Evolutionary conservation across 1,140 invertebrate species (phyloP), one percentile per base, ranked within the genome.

Genomic region (Wiebesia pumilae): DNA sequence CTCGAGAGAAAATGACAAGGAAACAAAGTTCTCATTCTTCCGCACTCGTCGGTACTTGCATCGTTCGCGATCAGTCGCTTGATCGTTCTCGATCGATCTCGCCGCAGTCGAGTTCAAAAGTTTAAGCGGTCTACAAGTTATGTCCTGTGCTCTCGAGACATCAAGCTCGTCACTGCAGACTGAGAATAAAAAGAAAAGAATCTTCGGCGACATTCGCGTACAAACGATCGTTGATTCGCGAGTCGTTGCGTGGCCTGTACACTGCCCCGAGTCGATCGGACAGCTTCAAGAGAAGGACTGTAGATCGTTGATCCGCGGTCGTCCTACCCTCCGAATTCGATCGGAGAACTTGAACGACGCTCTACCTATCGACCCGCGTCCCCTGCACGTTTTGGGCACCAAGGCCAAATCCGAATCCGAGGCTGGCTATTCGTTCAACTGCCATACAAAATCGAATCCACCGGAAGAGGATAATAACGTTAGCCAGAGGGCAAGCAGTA

Each of bases 221-320:
- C 9, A 54, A 54, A 2, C 94, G 85, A 95, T 90, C 94, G 93
- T 88, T 94, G 94, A 65, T 93, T 94, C 67, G 88, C 93, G 69
- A 93, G 93, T n/a, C n/a, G n/a, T n/a, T 71, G 69, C 33, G 19
- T 38, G 35, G 30, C 4, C 19, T 71, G 6, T 24, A 71, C 33
- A 71, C 33, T 71, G 33, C 33, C 69, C 24, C 7, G 19, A 38
- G 16, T 71, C 35, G 69, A 38, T 38, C 16, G 16, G 33, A 38
- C 21, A 38, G 14, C 33, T 38, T 71, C 21, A 38, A 19, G 21
- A 71, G 2, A 16, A 21, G n/a, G n/a, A n/a, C n/a, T n/a, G n/a
- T n/a, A n/a, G n/a, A n/a, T n/a, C n/a, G 16, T 6, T 19, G 3
- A 10, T 6, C 0, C 33, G 16, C 33, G 19, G 40, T 24, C 33